Evolutionary conservation across 2,888 invertebrate species (phyloP).

Genomic region (Zhengitettix transpicula): DNA sequence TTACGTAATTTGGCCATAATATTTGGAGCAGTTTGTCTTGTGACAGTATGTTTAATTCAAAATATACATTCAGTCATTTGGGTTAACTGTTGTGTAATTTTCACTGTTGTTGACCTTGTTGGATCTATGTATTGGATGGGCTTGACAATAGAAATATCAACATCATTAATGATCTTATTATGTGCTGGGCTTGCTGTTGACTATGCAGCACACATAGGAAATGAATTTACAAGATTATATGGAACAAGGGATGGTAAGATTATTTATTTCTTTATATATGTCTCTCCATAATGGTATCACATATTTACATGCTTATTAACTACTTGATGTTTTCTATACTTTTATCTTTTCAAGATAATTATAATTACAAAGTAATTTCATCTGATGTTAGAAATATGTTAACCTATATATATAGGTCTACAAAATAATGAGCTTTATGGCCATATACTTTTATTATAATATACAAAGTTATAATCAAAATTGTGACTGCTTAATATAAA

Average conservation of each 20-base stretch:
- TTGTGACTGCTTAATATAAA: no score
- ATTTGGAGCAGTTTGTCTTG: conserved; percentile 26
- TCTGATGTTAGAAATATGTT: no score
- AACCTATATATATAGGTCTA: no score
- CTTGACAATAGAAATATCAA: conserved; percentile 31
- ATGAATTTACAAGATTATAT: conserved; percentile 27
- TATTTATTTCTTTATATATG: background rate
- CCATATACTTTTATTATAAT: no score
- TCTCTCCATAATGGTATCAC: no score
- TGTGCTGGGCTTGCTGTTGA: conserved; percentile 33
- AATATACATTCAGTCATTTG: conserved; percentile 26
- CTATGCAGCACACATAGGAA: conserved; percentile 33
- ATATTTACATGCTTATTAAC: background rate
- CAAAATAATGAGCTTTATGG: no score
- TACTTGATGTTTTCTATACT: background rate
- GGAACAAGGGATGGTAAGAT: conserved; percentile 27
- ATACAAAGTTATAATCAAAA: no score
- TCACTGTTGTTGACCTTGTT: conserved; percentile 28
- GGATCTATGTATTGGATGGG: conserved; percentile 32
- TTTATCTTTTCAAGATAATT: no score
- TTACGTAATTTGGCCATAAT: conserved; percentile 27
- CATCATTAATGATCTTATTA: conserved; percentile 29
- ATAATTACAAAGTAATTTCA: no score
- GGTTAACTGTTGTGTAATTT: conserved; percentile 28
- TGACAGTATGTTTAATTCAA: conserved; percentile 27